phyloP scores from a whole-genome alignment of 92 coral and sea anemone species.

The Chrysogorgia sp. region DNA sequence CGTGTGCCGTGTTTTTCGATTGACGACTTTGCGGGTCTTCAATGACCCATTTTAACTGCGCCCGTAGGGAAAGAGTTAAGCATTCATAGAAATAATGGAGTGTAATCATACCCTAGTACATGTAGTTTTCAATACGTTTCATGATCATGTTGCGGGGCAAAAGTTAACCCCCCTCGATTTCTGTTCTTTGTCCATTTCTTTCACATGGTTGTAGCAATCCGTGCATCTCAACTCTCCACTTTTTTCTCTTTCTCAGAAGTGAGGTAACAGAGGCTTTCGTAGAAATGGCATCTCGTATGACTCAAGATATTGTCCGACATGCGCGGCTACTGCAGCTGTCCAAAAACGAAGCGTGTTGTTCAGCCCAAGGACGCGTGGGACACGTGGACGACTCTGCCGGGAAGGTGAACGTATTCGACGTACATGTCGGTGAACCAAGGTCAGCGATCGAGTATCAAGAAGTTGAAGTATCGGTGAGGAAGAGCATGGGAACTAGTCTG shows the following conservation, averaged over 20 bases:
- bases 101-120: too few species aligned
- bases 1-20: too few species aligned
- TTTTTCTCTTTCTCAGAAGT: conserved; percentile 63
- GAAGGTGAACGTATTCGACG: conserved; percentile 67
- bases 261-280: conserved; percentile 95
- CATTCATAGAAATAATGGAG: too few species aligned
- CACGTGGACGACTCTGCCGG: conserved; percentile 45
- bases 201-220: too few species aligned
- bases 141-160: too few species aligned
- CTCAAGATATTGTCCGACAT: conserved; percentile 89
- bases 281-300: conserved; percentile 94
- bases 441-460: conserved; percentile 53
- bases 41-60: too few species aligned
- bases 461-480: conserved; percentile 76
- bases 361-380: conserved; percentile 19
- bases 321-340: conserved; percentile 35
- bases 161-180: too few species aligned
- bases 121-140: too few species aligned
- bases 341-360: conserved; percentile 18
- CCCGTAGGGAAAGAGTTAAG: too few species aligned
- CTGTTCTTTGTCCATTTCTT: too few species aligned
- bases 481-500: conserved; percentile 79
- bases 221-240: too few species aligned
- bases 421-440: conserved; percentile 33
- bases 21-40: too few species aligned